Percentiles rank a stretch among this genome's conserved stretches.
These are phyloP conservation scores for Drosophila mercatorum DNA, from an alignment of 2,888 invertebrate species.

Conservation along the genomic window DNA sequence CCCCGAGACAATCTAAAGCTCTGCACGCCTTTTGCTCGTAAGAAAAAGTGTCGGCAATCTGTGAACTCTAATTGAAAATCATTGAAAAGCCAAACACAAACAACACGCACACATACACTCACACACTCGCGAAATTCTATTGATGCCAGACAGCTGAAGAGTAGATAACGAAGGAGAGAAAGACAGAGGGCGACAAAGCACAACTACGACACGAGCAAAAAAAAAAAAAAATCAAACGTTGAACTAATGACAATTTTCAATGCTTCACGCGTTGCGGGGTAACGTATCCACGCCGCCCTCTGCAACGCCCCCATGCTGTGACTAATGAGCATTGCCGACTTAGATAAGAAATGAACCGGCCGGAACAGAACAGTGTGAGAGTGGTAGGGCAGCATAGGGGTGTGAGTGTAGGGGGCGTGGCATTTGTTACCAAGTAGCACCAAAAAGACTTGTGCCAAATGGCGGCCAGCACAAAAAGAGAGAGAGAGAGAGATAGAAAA, in stretches of 20 bases:
- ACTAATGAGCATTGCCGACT: slow-evolving; percentile 75
- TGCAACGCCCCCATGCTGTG: slow-evolving; percentile 50
- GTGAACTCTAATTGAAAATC: slow-evolving; percentile 75
- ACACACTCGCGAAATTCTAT: slow-evolving; percentile 3
- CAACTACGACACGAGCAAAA: slow-evolving; percentile 38
- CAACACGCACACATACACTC: neutral
- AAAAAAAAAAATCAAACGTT: slow-evolving; percentile 69
- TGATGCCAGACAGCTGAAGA: slow-evolving; percentile 4
- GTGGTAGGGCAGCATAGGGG: neutral
- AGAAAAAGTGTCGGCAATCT: slow-evolving; percentile 60
- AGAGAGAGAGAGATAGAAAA: slow-evolving; percentile 2
- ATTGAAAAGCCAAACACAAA: slow-evolving; percentile 63
- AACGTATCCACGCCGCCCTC: slow-evolving; percentile 30
- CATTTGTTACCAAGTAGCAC: slow-evolving; percentile 56
- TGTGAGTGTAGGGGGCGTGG: slow-evolving; percentile 1
- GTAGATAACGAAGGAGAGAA: neutral
- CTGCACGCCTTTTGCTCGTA: slow-evolving; percentile 37
- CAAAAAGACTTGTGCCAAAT: slow-evolving; percentile 58
- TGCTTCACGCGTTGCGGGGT: slow-evolving; percentile 65
- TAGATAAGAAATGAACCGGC: slow-evolving; percentile 66
- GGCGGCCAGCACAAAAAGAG: slow-evolving; percentile 23
- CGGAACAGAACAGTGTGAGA: neutral
- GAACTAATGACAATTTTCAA: slow-evolving; percentile 79
- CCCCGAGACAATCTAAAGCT: slow-evolving; percentile 46
- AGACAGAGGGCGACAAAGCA: slow-evolving; percentile 3